phyloP scores from a whole-genome alignment of 2,888 invertebrate genomes.

The Phragmatobia fuliginosa region DNA sequence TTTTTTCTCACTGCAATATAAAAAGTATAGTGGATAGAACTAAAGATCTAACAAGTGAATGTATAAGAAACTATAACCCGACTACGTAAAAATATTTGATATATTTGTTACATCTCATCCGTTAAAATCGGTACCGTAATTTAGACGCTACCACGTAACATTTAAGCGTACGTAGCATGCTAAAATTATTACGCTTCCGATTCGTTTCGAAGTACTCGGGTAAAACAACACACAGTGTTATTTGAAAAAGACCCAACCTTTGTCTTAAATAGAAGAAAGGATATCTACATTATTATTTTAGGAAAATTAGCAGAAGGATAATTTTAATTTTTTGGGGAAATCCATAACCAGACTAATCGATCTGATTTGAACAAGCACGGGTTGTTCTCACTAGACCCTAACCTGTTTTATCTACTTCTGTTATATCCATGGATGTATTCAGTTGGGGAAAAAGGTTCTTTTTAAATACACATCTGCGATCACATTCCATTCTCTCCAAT shows the following conservation, averaged over 20 bases:
- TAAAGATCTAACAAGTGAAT: too few species aligned
- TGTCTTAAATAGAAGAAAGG: background rate
- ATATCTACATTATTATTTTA: background rate
- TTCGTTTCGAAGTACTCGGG: too few species aligned
- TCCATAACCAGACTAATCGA: background rate
- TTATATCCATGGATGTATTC: background rate
- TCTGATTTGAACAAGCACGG: background rate
- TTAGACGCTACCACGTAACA: too few species aligned
- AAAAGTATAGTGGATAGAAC: too few species aligned
- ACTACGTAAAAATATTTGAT: too few species aligned
- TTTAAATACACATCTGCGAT: conserved; percentile 42
- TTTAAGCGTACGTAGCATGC: too few species aligned
- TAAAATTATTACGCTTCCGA: too few species aligned
- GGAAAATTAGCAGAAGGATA: background rate
- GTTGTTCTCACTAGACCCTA: background rate
- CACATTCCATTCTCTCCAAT: conserved; percentile 29
- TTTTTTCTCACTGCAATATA: too few species aligned
- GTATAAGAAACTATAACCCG: too few species aligned
- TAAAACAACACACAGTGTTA: background rate
- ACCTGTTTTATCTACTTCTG: background rate
- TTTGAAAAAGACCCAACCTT: too few species aligned
- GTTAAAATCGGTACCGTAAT: too few species aligned
- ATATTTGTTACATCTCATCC: too few species aligned
- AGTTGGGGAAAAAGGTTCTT: conserved; percentile 37
- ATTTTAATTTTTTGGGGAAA: background rate